Base-by-base conservation (phyloP, 2,113 vertebrate species). In the cattle (Bos taurus) region DNA sequence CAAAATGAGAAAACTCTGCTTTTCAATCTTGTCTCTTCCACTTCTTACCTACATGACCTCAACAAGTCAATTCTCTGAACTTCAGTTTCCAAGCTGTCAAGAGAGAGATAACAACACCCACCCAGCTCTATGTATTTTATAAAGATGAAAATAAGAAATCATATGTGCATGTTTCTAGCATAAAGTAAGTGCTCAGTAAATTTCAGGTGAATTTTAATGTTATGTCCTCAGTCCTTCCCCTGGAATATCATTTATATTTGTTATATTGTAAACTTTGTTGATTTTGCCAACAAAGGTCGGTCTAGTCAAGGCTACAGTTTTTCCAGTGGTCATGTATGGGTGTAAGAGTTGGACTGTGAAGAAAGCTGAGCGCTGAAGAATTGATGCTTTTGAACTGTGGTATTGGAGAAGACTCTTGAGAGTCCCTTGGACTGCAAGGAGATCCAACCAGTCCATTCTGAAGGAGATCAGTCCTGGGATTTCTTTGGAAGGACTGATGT, bases 121-220 rank as follows among this genome's bases (percentile, higher is more conserved):
- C n/a, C 59, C 50, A 86, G 13, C 14, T 62, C 50, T 54, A 19
- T 6, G 21, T 43, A 56, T 59, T 87, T 36, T 80, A 23, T 89
- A 56, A 85, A 48, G 57, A 90, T 64, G 90, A 96, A 93, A 96
- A 91, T 52, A 80, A 90, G 43, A 97, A 80, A 82, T 81, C 19
- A 43, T 52, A 43, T 71, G n/a, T 59, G n/a, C 95, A 56, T 33
- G 74, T 59, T 60, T 91, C 60, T n/a, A 17, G 43, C 40, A 52
- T 56, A 57, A 64, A 60, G 50, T 59, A 82, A 88, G 64, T 46
- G 33, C 67, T 77, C 46, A 60, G 36, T 30, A 71, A 87, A 88
- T 64, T 90, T 85, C 67, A 60, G 7, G 21, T 95, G 77, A 77
- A 87, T 81, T 33, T 81, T 43, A 77, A 77, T 81, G 6, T 80